Evolutionary conservation across 2,888 invertebrate genomes (phyloP), one percentile per base, ranked within the genome.

Genomic region (Psylliodes chrysocephalus): DNA sequence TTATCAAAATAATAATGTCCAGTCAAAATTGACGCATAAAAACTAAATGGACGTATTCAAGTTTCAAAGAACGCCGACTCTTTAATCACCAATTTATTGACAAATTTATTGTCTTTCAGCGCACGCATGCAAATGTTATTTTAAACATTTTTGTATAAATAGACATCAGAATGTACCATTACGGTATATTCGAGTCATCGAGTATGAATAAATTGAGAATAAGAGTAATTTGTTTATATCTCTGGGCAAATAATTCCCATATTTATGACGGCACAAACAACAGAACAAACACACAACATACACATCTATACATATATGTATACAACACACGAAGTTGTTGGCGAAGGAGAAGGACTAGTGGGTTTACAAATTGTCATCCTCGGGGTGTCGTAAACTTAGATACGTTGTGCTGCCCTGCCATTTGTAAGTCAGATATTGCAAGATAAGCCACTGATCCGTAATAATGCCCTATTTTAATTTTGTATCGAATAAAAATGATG

Each of bases 151-250:
- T 49, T 30, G 49, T 28, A 49, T 28, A 49, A 49, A 49, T 28
- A 28, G 49, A 49, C 49, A 49, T 49, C 49, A 49, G 49, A 49
- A 49, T 49, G 49, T 49, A 49, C 49, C 49, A 49, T 49, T 49
- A 49, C 49, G 49, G 49, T 49, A 49, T 30, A 49, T 49, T 49
- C 49, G 28, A 49, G 49, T 49, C 49, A 28, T 49, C 49, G 28
- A 49, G 49, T 49, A 28, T 49, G 49, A 49, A 49, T 49, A 49
- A 49, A 49, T 49, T 49, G 28, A 19, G 38, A 52, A 35, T 52
- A 52, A 38, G 52, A 52, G 52, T 52, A 52, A 52, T 52, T 52
- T 52, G 52, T 52, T 52, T 52, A 22, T 52, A 52, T 10, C 38
- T 19, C 38, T 35, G n/a, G 19, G 35, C 19, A 14, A 52, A 52